A percentile compares a stretch with the other conserved stretches of the same genome.
phyloP scores from a whole-genome alignment of 1,140 invertebrate genomes.

The Homarus americanus region DNA sequence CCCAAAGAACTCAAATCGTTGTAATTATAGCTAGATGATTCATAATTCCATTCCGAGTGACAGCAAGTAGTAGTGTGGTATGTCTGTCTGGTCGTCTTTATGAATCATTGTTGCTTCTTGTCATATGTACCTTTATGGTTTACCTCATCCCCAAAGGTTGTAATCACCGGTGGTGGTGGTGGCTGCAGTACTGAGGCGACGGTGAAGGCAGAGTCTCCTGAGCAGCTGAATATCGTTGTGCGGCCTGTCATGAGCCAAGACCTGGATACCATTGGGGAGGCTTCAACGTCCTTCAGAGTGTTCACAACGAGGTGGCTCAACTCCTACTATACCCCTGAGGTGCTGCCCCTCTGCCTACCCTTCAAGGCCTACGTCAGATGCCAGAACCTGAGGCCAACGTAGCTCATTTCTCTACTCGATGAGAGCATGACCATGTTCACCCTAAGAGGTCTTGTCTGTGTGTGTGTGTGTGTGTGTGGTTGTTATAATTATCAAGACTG shows the following conservation, averaged over 20 bases:
- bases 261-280: background rate
- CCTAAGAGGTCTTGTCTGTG: background rate
- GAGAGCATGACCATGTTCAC: background rate
- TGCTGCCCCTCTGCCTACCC: background rate
- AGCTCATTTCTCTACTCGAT: background rate
- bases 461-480: too few species aligned
- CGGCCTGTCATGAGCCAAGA: background rate
- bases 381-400: background rate
- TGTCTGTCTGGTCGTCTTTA: too few species aligned
- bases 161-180: too few species aligned
- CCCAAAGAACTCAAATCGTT: too few species aligned
- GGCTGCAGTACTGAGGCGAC: background rate
- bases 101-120: too few species aligned
- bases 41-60: too few species aligned
- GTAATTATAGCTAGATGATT: too few species aligned
- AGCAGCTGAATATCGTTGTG: background rate
- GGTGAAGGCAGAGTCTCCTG: background rate
- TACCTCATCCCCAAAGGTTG: too few species aligned
- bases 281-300: slow-evolving; percentile 19
- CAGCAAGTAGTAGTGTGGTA: too few species aligned
- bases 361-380: slow-evolving; percentile 24
- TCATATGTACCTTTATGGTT: too few species aligned
- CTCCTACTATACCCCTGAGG: background rate
- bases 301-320: slow-evolving; percentile 16
- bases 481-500: too few species aligned